Base-by-base conservation (phyloP, 2,113 vertebrate genomes). In the Propithecus coquereli region DNA sequence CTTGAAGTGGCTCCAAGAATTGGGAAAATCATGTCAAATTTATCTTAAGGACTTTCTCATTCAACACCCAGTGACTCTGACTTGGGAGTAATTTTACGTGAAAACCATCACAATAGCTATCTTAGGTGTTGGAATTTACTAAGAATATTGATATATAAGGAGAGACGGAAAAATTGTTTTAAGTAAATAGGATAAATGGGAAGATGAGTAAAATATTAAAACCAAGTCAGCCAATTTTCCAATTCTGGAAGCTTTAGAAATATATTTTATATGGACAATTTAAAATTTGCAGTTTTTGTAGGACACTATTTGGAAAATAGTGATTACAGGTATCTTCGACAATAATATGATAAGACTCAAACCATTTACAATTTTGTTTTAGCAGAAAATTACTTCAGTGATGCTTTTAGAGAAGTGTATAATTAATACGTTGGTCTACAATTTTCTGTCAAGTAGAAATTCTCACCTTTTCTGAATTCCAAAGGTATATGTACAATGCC, bases 41-140 rank as follows among this genome's bases (percentile, higher is more conserved):
- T 63, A 77, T 84, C 9, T 91, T 90, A 93, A 96, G 22, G 45
- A 70, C 2, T 0, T 71, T 20, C 10, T 95, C 34, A 47, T 13
- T 34, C 27, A 93, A 63, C 0, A 57, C 66, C 43, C 45, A 89
- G 43, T 14, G 13, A 82, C 32, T 77, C 20, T 95, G 17, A 22
- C 32, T 85, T 96, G 40, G 81, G 79, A 92, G 45, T 83, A 85
- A 94, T 94, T 87, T 83, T 89, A 59, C 61, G 84, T 57, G 68
- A 81, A 94, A 97, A 16, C 2, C 23, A 37, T 66, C 2, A 14
- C 47, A 93, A 12, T 79, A 25, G 2, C 50, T 43, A 7, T 71
- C 1, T 1, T 17, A 86, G 2, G 6, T 4, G 0, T 17, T 59
- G 23, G 45, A 84, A 71, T 95, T 93, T 85, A 50, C 45, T 79